These are phyloP conservation scores for Rhabdornis inornatus DNA, from an alignment of 2,113 vertebrate genomes.

Conservation along the genomic window DNA sequence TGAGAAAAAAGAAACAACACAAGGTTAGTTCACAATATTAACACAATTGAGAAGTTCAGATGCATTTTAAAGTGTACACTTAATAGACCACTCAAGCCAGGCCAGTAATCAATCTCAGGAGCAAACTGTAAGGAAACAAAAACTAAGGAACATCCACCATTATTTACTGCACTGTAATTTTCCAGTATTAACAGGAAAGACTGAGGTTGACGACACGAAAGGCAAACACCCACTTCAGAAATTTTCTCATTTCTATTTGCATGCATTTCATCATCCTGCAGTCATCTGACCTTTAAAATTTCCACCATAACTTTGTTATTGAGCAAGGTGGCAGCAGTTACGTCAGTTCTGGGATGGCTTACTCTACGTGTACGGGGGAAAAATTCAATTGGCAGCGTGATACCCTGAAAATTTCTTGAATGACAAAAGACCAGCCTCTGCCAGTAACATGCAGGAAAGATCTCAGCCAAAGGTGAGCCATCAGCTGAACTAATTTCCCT, in stretches of 20 bases:
- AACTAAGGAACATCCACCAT: background rate
- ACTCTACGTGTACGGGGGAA: accelerated
- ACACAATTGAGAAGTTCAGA: background rate
- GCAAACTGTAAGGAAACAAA: background rate
- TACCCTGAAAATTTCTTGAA: background rate
- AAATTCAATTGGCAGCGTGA: background rate
- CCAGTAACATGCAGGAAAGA: background rate
- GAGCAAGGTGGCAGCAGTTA: background rate
- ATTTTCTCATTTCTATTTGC: background rate
- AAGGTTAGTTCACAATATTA: background rate
- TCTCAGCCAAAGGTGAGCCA: background rate
- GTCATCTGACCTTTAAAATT: background rate
- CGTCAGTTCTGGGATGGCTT: background rate
- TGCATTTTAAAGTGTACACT: background rate
- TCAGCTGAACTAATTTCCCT: background rate
- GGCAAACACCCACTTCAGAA: background rate
- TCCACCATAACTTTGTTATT: background rate
- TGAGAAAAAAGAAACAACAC: constrained; percentile 1
- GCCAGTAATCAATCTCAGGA: background rate
- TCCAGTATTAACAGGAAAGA: background rate
- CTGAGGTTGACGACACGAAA: accelerated
- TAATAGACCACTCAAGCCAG: background rate
- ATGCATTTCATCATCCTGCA: background rate
- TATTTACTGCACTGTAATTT: background rate
- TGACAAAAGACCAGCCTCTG: accelerated